These are phyloP conservation scores for Amphiprion ocellaris DNA, from an alignment of 2,113 vertebrate genomes.

Conservation along the genomic window DNA sequence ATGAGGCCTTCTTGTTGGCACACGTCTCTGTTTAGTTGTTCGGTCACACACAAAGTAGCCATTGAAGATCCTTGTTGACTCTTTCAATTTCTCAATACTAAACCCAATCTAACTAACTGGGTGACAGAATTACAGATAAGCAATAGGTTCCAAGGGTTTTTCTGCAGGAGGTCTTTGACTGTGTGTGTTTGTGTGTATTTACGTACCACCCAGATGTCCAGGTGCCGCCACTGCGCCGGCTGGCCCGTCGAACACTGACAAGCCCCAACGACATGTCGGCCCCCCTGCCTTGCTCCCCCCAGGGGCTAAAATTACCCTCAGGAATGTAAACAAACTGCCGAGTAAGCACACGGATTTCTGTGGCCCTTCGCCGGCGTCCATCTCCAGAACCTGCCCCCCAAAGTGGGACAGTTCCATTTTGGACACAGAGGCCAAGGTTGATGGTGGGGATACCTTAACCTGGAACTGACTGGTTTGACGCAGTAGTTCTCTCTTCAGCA, in stretches of 20 bases:
- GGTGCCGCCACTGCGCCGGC: constrained; percentile 71
- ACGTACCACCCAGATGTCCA: constrained; percentile 79
- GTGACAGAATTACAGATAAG: constrained; percentile 62
- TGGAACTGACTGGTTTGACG: constrained; percentile 7
- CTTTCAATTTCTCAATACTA: constrained; percentile 7
- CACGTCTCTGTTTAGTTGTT: constrained; percentile 16
- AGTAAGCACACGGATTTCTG: constrained; percentile 82
- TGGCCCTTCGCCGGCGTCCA: constrained; percentile 54
- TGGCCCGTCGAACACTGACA: constrained; percentile 74
- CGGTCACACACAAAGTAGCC: constrained; percentile 18
- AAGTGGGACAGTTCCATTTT: constrained; percentile 67
- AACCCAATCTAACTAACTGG: constrained; percentile 40
- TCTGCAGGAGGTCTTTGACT: constrained; percentile 35
- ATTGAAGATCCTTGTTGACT: constrained; percentile 18
- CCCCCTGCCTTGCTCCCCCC: constrained; percentile 59
- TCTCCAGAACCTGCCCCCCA: constrained; percentile 48
- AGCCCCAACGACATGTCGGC: constrained; percentile 73
- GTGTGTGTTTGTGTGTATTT: constrained; percentile 45
- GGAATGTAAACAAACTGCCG: constrained; percentile 87
- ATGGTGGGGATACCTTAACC: constrained; percentile 18
- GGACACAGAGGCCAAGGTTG: constrained; percentile 66
- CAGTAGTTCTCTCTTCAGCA: constrained; percentile 15
- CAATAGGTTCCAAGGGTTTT: constrained; percentile 28
- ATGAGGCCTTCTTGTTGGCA: constrained; percentile 67
- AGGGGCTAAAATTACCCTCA: constrained; percentile 84